Base-by-base conservation (phyloP, 2,113 vertebrate species). In the Podilymbus podiceps region DNA sequence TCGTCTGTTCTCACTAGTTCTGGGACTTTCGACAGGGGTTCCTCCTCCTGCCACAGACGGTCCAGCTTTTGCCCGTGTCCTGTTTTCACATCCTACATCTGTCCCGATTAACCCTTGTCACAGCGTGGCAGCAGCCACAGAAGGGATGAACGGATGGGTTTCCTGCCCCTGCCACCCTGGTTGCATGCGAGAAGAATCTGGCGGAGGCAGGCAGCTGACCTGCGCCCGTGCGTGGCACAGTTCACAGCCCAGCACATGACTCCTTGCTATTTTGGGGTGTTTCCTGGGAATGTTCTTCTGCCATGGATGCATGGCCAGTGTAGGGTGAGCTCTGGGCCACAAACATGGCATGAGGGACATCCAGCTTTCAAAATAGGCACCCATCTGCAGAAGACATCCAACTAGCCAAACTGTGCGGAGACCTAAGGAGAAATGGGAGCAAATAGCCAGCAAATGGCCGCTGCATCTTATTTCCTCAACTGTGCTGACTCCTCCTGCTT, bases 131-230 rank as follows among this genome's bases (percentile, higher is more conserved):
- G 76, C 49, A 73, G 69, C 73, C 50, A 22, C 50, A 14, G 56
- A 5, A 30, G 23, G 56, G 55, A 21, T 3, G 75, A 31, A 49
- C 1, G 2, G 77, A 9, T 24, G 69, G 52, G 22, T 15, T 71
- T 42, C 35, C n/a, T 78, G 68, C 18, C 53, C 38, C 66, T 69
- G 55, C 38, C 63, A 52, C 55, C 5, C 46, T 23, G 23, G 12
- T 2, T 64, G 56, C 9, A 10, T 1, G 4, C 0, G 0, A 7
- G 25, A 58, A 5, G 33, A 7, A 42, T 2, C 7, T 1, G 3
- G 14, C 35, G 56, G 83, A 55, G n/a, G 15, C 7, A 2, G 53
- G 56, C 12, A 35, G 27, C 21, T 20, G 23, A 17, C 30, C 8
- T 28, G 42, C 20, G 6, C 52, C 18, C 30, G 1, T 1, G 5